Base-by-base conservation (phyloP, 2,888 invertebrate genomes). In the Exephanes ischioxanthus region DNA sequence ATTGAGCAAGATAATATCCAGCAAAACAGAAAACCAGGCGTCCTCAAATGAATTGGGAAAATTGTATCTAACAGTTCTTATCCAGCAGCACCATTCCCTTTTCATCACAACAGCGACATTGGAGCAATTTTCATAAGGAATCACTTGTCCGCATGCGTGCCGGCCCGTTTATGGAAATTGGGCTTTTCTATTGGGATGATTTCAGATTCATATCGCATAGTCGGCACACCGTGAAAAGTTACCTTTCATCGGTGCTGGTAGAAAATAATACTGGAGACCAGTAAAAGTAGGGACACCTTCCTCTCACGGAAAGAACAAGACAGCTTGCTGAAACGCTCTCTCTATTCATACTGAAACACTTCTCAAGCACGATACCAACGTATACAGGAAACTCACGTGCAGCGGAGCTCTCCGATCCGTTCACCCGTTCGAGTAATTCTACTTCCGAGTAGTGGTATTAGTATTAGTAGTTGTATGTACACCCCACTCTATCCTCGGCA, bases 381-480 rank as follows among this genome's bases (percentile, higher is more conserved):
- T 45, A 30, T 48, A 58, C 70, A 67, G 83, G 79, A 83, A 79
- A 61, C 30, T 26, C 26, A 68, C 37, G 19, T 77, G 45, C 30
- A 55, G 55, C 71, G 30, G 73, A 78, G 61, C 66, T 53, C 68
- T 63, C 30, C 45, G 79, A 83, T 70, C 61, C 78, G 45, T 68
- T 73, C 72, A 53, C 77, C 51, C 55, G 70, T 66, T 41, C 70
- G 58, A 53, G 45, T 73, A 67, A 55, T 48, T 45, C 53, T 48
- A 72, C 83, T 83, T 87, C 85, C 85, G 87, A 76, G 83, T 81
- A 63, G 71, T 75, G 45, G 75, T 33, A 9, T 4, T 16, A 4
- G 45, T 16, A 48, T 48, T 48, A 3, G 45, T 48, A 48, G 45
- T 48, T 48, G 16, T 4, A 48, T 48, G 45, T n/a, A 30, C n/a